Conservation (phyloP, 2,797 vertebrate genomes). For the Tenualosa thibaudeaui region DNA sequence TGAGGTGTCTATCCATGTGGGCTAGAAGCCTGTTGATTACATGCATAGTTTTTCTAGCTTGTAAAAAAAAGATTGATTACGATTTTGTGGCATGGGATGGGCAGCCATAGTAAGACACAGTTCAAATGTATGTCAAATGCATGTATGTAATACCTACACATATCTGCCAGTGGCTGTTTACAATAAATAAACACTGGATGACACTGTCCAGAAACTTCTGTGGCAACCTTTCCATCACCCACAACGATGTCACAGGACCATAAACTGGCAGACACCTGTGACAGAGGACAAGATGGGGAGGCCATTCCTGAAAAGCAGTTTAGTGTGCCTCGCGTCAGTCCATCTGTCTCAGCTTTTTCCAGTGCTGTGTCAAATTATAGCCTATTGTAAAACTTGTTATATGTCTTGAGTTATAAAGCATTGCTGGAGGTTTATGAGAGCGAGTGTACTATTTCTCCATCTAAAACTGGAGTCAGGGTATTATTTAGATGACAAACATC, state of each 20-base stretch:
- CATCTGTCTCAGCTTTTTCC: neutral
- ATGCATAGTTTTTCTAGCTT: neutral
- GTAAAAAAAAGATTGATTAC: slow-evolving; percentile 66
- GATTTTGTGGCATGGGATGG: slow-evolving; percentile 53
- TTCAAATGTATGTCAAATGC: slow-evolving; percentile 67
- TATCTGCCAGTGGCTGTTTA: slow-evolving; percentile 62
- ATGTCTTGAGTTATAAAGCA: slow-evolving; percentile 15
- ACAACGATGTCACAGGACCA: slow-evolving; percentile 45
- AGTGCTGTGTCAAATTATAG: neutral
- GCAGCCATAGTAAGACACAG: slow-evolving; percentile 59
- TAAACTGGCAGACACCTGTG: slow-evolving; percentile 41
- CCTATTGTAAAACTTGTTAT: slow-evolving; percentile 13
- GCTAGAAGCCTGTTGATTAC: neutral
- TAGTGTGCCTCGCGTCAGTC: neutral
- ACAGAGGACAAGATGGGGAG: neutral
- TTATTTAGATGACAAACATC: neutral
- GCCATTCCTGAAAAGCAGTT: neutral
- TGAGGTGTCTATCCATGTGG: neutral
- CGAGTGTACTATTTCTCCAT: slow-evolving; percentile 25
- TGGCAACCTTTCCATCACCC: slow-evolving; percentile 50
- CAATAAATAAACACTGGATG: slow-evolving; percentile 43
- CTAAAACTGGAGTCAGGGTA: neutral
- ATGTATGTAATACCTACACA: slow-evolving; percentile 57
- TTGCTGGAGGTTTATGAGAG: neutral
- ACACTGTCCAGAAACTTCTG: slow-evolving; percentile 41